These are phyloP conservation scores for Rhabdomys dilectus DNA, from an alignment of 2,113 vertebrate genomes.

Conservation along the genomic window DNA sequence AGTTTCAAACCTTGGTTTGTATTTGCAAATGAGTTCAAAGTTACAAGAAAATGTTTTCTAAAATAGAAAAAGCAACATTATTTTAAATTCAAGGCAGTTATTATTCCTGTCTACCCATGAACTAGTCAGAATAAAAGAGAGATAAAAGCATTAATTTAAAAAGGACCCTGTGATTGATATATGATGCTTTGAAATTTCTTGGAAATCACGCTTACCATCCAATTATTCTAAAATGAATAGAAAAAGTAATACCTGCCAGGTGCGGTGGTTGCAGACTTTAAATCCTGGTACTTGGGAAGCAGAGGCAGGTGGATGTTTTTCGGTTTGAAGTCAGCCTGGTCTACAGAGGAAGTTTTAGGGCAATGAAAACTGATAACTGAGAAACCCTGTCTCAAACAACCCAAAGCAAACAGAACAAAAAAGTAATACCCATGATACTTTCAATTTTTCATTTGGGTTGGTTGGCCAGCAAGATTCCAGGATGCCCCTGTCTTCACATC, in stretches of 20 bases:
- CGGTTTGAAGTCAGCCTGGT: neutral
- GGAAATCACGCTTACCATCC: slow-evolving; percentile 61
- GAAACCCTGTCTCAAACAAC: neutral
- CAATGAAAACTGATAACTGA: neutral
- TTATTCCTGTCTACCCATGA: slow-evolving; percentile 18
- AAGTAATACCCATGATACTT: slow-evolving; percentile 18
- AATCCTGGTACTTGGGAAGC: neutral
- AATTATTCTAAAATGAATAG: slow-evolving; percentile 61
- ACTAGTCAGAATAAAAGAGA: slow-evolving; percentile 49
- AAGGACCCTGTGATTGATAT: slow-evolving; percentile 1
- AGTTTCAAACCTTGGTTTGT: slow-evolving; percentile 35
- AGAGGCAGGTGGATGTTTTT: neutral
- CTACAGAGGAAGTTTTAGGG: neutral
- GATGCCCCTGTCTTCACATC: neutral
- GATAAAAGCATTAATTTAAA: slow-evolving; percentile 47
- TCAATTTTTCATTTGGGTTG: neutral
- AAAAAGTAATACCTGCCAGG: neutral
- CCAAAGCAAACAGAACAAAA: neutral
- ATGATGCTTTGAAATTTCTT: slow-evolving; percentile 57
- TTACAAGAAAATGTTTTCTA: slow-evolving; percentile 43
- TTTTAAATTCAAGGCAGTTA: slow-evolving; percentile 40
- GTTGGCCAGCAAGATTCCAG: neutral
- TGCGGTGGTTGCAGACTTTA: neutral
- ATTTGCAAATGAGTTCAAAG: slow-evolving; percentile 28
- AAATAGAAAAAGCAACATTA: neutral